phyloP scores from a whole-genome alignment of 64 coral and sea anemone species.

The Montipora efflorescens region DNA sequence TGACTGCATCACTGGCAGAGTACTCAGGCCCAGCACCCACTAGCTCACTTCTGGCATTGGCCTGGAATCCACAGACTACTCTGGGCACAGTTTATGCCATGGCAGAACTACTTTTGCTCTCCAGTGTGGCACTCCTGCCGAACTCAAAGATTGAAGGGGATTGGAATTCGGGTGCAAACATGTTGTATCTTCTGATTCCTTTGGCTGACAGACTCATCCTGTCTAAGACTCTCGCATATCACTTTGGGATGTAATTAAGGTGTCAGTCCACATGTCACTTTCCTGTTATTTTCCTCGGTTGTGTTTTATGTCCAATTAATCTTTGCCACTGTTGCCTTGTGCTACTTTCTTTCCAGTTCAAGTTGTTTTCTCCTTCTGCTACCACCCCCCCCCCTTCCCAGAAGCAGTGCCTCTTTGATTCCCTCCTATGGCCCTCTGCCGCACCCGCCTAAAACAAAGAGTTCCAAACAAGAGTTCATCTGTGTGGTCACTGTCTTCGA shows the following conservation, averaged over 20 bases:
- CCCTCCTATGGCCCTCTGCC: too few species aligned
- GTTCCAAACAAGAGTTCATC: too few species aligned
- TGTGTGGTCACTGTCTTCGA: too few species aligned
- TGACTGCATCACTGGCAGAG: neutral
- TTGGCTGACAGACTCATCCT: conserved; percentile 27
- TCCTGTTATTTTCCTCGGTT: neutral
- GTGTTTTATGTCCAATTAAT: neutral
- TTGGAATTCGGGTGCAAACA: neutral
- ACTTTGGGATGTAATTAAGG: neutral
- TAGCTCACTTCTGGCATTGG: neutral
- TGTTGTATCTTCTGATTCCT: conserved; percentile 40
- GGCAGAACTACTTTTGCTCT: neutral
- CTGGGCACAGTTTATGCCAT: conserved; percentile 29
- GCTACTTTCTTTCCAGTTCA: neutral
- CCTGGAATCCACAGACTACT: neutral
- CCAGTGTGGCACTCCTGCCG: neutral
- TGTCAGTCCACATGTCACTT: neutral
- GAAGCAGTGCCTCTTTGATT: neutral
- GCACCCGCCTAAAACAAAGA: too few species aligned
- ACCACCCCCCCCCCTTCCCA: too few species aligned
- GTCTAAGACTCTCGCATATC: neutral
- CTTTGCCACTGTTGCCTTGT: neutral
- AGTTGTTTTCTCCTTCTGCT: neutral
- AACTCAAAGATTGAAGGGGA: neutral
- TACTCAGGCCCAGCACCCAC: neutral